Conservation (phyloP, 2,113 vertebrate genomes). For the Pteropus alecto region DNA sequence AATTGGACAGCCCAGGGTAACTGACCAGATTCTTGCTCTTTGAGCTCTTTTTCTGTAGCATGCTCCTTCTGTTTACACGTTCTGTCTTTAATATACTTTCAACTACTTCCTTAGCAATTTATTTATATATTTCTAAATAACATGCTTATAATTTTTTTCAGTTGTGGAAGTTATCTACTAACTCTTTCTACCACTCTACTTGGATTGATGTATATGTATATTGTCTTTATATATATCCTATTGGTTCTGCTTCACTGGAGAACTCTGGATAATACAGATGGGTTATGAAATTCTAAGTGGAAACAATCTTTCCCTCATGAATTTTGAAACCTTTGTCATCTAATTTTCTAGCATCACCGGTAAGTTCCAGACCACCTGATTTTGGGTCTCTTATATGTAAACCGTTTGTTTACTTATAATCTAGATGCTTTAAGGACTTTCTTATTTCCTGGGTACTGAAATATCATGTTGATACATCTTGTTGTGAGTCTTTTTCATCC, state of each 20-base stretch:
- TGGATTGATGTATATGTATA: background rate
- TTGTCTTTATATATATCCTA: background rate
- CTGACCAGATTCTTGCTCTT: background rate
- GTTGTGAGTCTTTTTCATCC: background rate
- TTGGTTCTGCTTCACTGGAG: background rate
- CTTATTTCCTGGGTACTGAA: background rate
- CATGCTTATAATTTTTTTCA: background rate
- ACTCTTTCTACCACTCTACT: background rate
- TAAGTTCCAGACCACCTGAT: background rate
- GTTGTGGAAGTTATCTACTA: background rate
- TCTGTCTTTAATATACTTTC: background rate
- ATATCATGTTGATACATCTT: background rate
- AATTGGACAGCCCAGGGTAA: background rate
- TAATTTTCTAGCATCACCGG: background rate
- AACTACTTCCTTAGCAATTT: background rate
- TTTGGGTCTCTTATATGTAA: background rate
- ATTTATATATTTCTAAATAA: background rate
- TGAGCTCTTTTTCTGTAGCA: background rate
- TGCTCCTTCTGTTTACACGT: background rate
- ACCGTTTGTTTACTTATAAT: background rate
- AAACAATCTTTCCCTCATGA: background rate
- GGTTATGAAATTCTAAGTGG: background rate
- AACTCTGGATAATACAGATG: background rate
- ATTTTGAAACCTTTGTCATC: background rate
- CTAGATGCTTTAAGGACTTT: background rate